Conservation (phyloP, 2,113 vertebrate species). For the Brachionichthys hirsutus region DNA sequence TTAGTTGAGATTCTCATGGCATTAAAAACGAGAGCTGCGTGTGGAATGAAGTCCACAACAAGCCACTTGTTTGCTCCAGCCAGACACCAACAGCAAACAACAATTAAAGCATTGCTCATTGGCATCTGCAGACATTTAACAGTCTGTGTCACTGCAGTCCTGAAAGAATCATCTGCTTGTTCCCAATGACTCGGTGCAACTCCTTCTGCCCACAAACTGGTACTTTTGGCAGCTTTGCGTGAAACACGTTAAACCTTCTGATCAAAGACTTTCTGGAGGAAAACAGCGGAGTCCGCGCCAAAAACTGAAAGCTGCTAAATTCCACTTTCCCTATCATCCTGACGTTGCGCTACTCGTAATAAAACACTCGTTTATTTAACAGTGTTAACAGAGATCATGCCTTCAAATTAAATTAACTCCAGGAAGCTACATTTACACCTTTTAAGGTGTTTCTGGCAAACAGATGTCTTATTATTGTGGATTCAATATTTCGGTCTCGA, state of each 20-base stretch:
- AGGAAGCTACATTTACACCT: no score
- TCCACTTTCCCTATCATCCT: background rate
- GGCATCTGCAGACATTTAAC: background rate
- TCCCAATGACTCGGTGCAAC: background rate
- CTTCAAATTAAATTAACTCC: no score
- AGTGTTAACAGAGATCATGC: no score
- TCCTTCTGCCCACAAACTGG: slow-evolving; percentile 1
- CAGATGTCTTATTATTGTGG: no score
- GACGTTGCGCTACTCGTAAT: no score
- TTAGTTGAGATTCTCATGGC: no score
- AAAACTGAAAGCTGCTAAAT: no score
- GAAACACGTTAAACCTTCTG: slow-evolving; percentile 7
- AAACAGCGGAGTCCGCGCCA: background rate
- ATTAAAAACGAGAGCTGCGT: background rate
- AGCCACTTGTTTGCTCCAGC: background rate
- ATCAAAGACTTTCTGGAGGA: background rate
- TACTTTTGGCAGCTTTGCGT: background rate
- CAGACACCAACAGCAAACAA: background rate
- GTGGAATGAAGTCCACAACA: background rate
- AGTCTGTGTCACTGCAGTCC: background rate
- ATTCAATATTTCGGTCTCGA: no score
- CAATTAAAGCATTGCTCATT: slow-evolving; percentile 11
- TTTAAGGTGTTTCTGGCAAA: no score
- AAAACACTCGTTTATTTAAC: no score
- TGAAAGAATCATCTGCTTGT: slow-evolving; percentile 4